Percentiles rank a stretch among this genome's conserved stretches.
Evolutionary conservation across 2,797 vertebrate species (phyloP).

Genomic region (Hyperoplus immaculatus): DNA sequence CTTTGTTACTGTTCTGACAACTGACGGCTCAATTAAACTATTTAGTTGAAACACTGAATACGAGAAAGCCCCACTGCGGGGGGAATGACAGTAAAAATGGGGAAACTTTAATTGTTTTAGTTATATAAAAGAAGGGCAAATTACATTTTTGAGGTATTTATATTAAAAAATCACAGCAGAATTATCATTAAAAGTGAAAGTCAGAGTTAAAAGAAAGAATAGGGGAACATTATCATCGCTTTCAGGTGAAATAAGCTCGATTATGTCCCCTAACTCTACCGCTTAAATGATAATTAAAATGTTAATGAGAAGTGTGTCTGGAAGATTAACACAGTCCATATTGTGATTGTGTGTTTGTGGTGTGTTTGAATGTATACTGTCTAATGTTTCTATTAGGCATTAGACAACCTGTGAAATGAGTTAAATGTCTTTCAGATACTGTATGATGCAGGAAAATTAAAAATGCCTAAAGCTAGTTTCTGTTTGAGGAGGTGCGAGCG

Average conservation of each 20-base stretch:
- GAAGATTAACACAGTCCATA: not conserved
- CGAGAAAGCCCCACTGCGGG: not conserved
- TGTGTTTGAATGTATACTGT: not conserved
- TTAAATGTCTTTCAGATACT: slow-evolving; percentile 13
- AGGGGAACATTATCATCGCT: not conserved
- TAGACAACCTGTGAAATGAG: slow-evolving; percentile 16
- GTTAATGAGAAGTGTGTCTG: slow-evolving; percentile 25
- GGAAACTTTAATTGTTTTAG: slow-evolving; percentile 23
- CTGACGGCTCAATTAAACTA: slow-evolving; percentile 50
- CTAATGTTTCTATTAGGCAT: not conserved
- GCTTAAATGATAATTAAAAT: slow-evolving; percentile 30
- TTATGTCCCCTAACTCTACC: not conserved
- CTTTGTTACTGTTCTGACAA: slow-evolving; percentile 29
- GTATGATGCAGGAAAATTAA: slow-evolving; percentile 23
- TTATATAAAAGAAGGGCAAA: slow-evolving; percentile 12
- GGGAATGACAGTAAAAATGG: slow-evolving; percentile 10
- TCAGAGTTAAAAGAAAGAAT: slow-evolving; percentile 4
- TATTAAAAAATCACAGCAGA: slow-evolving; percentile 18
- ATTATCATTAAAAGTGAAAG: slow-evolving; percentile 21
- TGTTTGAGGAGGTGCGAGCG: not conserved
- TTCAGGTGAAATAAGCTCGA: slow-evolving; percentile 12
- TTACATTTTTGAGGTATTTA: slow-evolving; percentile 35
- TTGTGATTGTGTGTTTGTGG: not conserved
- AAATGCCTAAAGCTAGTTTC: slow-evolving; percentile 11
- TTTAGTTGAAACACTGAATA: slow-evolving; percentile 29